Percentiles rank a stretch among this genome's conserved stretches.
phyloP scores from a whole-genome alignment of 2,888 invertebrate genomes.

The Amaurobius ferox region DNA sequence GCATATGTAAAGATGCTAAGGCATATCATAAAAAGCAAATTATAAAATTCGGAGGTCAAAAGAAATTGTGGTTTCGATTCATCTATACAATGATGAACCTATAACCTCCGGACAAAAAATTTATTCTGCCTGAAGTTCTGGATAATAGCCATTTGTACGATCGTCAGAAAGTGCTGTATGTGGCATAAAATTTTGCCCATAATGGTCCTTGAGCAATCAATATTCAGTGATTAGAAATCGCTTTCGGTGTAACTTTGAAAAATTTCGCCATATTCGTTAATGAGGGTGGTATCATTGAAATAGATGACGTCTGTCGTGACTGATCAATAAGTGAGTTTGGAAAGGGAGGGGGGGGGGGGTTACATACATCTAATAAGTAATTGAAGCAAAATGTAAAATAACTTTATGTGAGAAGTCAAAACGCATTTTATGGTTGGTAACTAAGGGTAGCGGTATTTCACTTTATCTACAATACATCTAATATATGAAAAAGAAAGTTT shows the following conservation, averaged over 20 bases:
- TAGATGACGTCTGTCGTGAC: background rate
- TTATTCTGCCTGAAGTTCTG: background rate
- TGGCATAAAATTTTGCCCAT: slow-evolving; percentile 31
- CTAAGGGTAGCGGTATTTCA: too few species aligned
- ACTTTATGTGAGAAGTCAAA: too few species aligned
- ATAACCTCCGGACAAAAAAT: background rate
- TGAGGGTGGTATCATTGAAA: slow-evolving; percentile 34
- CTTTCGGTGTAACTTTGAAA: slow-evolving; percentile 46
- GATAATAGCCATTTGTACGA: slow-evolving; percentile 2
- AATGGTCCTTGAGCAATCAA: slow-evolving; percentile 41
- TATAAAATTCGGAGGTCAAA: background rate
- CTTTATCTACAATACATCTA: too few species aligned
- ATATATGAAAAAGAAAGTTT: too few species aligned
- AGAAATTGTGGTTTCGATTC: background rate
- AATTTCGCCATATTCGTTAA: slow-evolving; percentile 35
- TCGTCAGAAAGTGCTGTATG: slow-evolving; percentile 35
- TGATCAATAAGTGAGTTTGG: background rate
- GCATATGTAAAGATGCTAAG: too few species aligned
- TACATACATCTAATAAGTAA: background rate
- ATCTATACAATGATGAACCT: background rate
- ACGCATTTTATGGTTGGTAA: too few species aligned
- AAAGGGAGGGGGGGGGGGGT: too few species aligned
- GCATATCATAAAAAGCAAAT: background rate
- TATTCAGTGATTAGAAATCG: slow-evolving; percentile 60
- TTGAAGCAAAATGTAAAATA: too few species aligned